Conservation (phyloP, 2,888 invertebrate genomes). For the Leptodirus hochenwartii region DNA sequence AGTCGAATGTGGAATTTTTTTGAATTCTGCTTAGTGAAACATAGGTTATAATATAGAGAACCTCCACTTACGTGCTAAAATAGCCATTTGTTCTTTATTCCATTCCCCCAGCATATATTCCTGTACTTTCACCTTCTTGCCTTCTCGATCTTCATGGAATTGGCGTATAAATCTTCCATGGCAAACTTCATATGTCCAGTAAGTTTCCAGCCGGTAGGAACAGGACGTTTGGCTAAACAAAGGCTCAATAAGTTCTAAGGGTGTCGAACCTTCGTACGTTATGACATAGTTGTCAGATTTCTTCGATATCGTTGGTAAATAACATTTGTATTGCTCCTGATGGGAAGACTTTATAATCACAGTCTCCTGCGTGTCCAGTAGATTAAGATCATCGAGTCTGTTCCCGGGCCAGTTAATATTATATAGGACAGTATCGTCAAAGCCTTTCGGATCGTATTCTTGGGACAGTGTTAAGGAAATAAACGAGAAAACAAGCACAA, state of each 20-base stretch:
- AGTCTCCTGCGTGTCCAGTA: constrained; percentile 28
- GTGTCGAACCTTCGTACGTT: constrained; percentile 53
- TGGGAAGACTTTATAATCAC: constrained; percentile 54
- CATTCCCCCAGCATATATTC: constrained; percentile 74
- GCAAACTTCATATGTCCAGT: constrained; percentile 95
- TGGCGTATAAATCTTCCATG: constrained; percentile 84
- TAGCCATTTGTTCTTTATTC: constrained; percentile 44
- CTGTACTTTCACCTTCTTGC: constrained; percentile 62
- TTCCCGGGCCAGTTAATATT: constrained; percentile 61
- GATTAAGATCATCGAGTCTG: constrained; percentile 20
- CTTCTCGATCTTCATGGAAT: constrained; percentile 89
- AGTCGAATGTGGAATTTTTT: no score
- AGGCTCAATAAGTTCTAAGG: constrained; percentile 57
- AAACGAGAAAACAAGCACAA: no score
- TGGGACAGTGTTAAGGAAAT: no score
- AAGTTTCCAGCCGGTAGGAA: constrained; percentile 72
- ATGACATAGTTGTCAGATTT: constrained; percentile 34
- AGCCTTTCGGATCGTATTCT: constrained; percentile 48
- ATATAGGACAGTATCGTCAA: constrained; percentile 67
- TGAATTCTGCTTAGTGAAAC: no score
- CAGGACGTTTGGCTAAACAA: constrained; percentile 58
- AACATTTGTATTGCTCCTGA: constrained; percentile 70
- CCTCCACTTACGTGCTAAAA: no score
- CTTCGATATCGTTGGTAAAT: constrained; percentile 47
- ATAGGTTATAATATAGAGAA: no score